Conservation (phyloP, 2,113 vertebrate genomes). For the Lanius ludovicianus region DNA sequence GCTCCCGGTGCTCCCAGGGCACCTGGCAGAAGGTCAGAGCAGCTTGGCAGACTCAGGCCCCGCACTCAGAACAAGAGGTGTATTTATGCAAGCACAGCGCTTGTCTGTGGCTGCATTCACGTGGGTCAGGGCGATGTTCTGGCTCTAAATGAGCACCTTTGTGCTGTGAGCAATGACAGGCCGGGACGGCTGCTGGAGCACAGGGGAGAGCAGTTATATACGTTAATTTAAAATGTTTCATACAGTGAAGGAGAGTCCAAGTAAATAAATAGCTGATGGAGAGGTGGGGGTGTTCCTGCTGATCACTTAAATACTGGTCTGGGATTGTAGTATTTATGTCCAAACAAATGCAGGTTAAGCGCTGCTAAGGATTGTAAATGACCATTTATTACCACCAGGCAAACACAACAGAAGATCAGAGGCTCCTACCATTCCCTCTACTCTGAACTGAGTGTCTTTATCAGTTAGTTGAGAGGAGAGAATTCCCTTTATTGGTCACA, state of each 20-base stretch:
- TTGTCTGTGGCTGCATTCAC: conserved; percentile 33
- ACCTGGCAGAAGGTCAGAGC: neutral
- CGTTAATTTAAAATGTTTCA: neutral
- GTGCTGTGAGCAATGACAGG: conserved; percentile 15
- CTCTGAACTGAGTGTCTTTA: neutral
- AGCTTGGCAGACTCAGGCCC: neutral
- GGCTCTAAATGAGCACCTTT: conserved; percentile 64
- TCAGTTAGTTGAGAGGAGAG: neutral
- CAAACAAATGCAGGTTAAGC: conserved; percentile 17
- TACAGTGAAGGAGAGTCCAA: neutral
- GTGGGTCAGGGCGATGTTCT: conserved; percentile 19
- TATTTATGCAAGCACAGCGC: neutral
- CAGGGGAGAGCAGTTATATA: conserved; percentile 25
- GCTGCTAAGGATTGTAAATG: neutral
- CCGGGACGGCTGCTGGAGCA: neutral
- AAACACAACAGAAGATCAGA: neutral
- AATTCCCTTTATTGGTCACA: neutral
- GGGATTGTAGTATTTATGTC: conserved; percentile 6
- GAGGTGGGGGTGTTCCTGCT: neutral
- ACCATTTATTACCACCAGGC: neutral
- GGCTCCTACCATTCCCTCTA: neutral
- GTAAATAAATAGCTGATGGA: conserved; percentile 32
- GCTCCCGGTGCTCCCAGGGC: neutral
- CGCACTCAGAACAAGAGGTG: neutral
- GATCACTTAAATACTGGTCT: conserved; percentile 15